These are phyloP conservation scores for Caracal caracal DNA, from an alignment of 2,113 vertebrate species.

Conservation along the genomic window DNA sequence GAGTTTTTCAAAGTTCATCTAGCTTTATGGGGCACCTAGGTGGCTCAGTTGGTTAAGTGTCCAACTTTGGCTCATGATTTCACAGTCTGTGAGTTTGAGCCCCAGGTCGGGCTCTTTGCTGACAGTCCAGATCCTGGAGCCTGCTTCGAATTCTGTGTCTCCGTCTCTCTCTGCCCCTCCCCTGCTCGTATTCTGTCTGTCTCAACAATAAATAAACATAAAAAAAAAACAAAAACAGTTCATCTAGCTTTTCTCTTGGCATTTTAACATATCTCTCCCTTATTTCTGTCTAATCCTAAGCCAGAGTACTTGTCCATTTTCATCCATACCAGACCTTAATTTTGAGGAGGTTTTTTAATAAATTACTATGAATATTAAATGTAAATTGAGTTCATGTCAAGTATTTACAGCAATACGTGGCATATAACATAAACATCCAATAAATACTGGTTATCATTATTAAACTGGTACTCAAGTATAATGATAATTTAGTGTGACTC, in stretches of 20 bases:
- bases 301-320: not conserved
- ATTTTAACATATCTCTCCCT: not conserved
- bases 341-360: constrained; percentile 38
- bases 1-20: not conserved
- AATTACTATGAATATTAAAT: not conserved
- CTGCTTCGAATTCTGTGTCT: no score
- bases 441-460: not conserved
- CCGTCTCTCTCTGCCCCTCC: no score
- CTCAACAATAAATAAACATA: no score
- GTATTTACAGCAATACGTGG: not conserved
- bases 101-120: no score
- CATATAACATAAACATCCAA: not conserved
- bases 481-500: not conserved
- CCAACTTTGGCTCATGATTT: no score
- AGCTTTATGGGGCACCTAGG: not conserved
- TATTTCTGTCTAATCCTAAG: not conserved
- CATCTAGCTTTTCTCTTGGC: not conserved
- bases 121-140: no score
- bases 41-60: no score
- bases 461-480: not conserved
- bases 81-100: no score
- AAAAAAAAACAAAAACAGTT: no score
- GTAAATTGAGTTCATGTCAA: not conserved
- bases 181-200: no score
- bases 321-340: not conserved